These are phyloP conservation scores for Ferrisia virgata DNA, from an alignment of 2,888 invertebrate genomes.

Conservation along the genomic window DNA sequence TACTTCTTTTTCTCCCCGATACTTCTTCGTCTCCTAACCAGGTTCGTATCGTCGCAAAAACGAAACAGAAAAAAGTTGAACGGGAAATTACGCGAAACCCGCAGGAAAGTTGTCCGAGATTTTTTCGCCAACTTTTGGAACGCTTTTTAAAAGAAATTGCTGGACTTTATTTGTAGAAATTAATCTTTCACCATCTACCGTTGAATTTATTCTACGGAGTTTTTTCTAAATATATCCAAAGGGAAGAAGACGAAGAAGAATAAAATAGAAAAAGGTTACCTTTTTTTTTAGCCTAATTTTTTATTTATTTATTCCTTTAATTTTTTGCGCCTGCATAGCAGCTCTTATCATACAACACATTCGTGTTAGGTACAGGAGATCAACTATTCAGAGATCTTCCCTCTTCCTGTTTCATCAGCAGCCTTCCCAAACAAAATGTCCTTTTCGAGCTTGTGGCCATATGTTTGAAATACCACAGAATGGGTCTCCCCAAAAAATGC, in stretches of 20 bases:
- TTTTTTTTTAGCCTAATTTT: no score
- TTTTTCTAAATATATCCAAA: background rate
- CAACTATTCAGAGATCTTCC: no score
- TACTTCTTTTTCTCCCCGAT: background rate
- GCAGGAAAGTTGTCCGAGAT: background rate
- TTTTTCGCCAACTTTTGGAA: background rate
- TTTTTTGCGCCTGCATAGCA: no score
- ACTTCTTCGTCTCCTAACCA: background rate
- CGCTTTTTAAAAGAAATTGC: background rate
- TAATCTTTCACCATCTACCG: background rate
- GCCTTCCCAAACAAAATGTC: no score
- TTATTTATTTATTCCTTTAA: no score
- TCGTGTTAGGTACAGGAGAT: no score
- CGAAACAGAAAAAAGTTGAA: background rate
- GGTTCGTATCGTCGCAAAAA: background rate
- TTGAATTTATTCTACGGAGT: background rate
- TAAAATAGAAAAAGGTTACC: no score
- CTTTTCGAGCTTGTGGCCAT: no score
- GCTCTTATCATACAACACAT: no score
- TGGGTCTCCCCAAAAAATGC: no score
- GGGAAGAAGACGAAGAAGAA: background rate
- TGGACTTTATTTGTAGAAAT: background rate
- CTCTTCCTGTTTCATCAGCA: no score
- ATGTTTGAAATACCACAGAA: no score
- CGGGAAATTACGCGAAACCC: background rate